A percentile compares a stretch with the other conserved stretches of the same genome.
Evolutionary conservation across 2,797 vertebrate genomes (phyloP).

Genomic region (Sitta carolinensis): DNA sequence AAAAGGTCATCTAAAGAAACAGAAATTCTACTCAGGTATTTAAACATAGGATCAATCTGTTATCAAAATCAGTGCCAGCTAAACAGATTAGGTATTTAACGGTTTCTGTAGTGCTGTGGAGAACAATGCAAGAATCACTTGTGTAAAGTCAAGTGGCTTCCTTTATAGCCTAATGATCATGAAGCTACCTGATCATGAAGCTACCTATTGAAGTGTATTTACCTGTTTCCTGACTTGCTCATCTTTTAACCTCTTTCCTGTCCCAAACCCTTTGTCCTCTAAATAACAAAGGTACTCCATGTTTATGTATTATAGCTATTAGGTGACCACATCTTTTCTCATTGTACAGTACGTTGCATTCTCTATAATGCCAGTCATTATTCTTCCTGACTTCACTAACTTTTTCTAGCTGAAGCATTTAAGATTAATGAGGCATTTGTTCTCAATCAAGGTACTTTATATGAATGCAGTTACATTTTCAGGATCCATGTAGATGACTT

Average conservation of each 20-base stretch:
- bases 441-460: constrained; percentile 69
- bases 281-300: not conserved
- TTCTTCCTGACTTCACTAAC: constrained; percentile 68
- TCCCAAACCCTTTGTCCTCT: not conserved
- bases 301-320: not conserved
- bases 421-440: constrained; percentile 72
- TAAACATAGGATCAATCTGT: not conserved
- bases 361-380: constrained; percentile 68
- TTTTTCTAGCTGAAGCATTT: constrained; percentile 44
- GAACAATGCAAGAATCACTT: not conserved
- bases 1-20: not conserved
- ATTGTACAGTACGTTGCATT: not conserved
- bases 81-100: not conserved
- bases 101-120: not conserved
- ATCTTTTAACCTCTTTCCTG: not conserved
- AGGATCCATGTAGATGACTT: constrained; percentile 43
- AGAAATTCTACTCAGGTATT: not conserved
- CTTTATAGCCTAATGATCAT: not conserved
- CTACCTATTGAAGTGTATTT: not conserved
- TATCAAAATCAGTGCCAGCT: not conserved
- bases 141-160: not conserved
- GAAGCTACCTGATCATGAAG: not conserved
- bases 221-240: not conserved
- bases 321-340: constrained; percentile 5
- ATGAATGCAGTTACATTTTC: constrained; percentile 59